Base-by-base conservation (phyloP, 92 coral and sea anemone species). In the Epizoanthus stellaris region DNA sequence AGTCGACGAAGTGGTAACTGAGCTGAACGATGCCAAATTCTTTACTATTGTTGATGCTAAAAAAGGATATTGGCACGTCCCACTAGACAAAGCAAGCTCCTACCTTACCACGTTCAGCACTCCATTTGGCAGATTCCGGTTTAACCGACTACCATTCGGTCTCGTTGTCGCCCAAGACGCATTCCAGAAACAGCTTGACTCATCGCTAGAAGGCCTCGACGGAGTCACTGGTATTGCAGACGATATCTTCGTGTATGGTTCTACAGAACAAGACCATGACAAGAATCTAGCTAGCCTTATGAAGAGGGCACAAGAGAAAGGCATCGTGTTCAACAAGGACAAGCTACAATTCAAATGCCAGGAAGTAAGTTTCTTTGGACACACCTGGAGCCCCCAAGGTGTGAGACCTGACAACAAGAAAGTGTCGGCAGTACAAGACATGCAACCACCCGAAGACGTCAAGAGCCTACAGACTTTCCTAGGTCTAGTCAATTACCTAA, bases 381-480 rank as follows among this genome's bases (percentile, higher is more conserved):
- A 86, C 85, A 77, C 8, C 25, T 86, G 25, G 85, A 70, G 66
- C 67, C 80, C 87, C 4, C 25, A 82, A 12, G 87, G 91, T 11
- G 65, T 88, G 47, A 66, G 54, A 49, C 88, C 90, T 0, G 86
- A 87, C n/a, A 25, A 62, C n/a, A 87, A 70, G 86, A 88, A 85
- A 23, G 66, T 88, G 39, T 80, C 91, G 8, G 85, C 91, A 13
- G 75, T 91, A 14, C 80, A 63, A 34, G 68, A 73, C 59, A 74
- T 88, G 88, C n/a, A 81, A 38, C 85, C 76, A 0, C 88, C 85
- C 0, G 72, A 90, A 38, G 36, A 91, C 58, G 77, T 45, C 64
- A 86, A 92, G 67, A 54, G 38, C 71, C 65, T 86, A 13, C 93
- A 89, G 60, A 89, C 87, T 72, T 86, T 80, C 70, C 34, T 89